Percentiles rank a stretch among this genome's conserved stretches.
These are phyloP conservation scores for Altica lythri DNA, from an alignment of 2,888 invertebrate genomes.

Conservation along the genomic window DNA sequence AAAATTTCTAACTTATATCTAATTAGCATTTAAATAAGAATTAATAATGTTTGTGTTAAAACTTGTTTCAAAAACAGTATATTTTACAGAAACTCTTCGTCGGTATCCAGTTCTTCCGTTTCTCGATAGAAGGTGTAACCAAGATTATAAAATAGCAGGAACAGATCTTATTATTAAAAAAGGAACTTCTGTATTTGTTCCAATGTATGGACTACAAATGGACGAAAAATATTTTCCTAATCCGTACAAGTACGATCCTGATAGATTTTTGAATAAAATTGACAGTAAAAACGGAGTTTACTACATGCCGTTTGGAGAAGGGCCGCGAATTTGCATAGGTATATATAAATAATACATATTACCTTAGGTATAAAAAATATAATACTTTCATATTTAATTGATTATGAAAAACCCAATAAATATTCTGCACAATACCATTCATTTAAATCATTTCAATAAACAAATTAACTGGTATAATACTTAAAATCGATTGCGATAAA, in stretches of 20 bases:
- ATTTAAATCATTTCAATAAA: background rate
- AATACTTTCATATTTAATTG: background rate
- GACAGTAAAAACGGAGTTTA: conserved; percentile 33
- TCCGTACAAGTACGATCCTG: conserved; percentile 41
- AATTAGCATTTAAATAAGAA: too few species aligned
- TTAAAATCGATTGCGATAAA: too few species aligned
- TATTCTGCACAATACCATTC: background rate
- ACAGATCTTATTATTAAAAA: conserved; percentile 44
- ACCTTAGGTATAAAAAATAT: background rate
- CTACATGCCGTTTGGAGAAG: conserved; percentile 45
- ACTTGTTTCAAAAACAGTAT: background rate
- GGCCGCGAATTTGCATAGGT: conserved; percentile 31
- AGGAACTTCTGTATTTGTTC: conserved; percentile 21
- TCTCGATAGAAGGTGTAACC: conserved; percentile 36
- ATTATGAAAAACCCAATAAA: background rate
- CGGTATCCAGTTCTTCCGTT: conserved; percentile 28
- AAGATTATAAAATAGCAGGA: conserved; percentile 46
- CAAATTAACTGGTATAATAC: too few species aligned
- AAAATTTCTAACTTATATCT: too few species aligned
- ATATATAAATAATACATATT: background rate
- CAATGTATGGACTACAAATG: conserved; percentile 22
- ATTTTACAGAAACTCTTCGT: conserved; percentile 27
- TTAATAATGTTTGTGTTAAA: too few species aligned
- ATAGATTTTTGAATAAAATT: conserved; percentile 40
- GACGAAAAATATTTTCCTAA: conserved; percentile 29